Base-by-base conservation (phyloP, 2,113 vertebrate species). In the Corythaeola cristata region DNA sequence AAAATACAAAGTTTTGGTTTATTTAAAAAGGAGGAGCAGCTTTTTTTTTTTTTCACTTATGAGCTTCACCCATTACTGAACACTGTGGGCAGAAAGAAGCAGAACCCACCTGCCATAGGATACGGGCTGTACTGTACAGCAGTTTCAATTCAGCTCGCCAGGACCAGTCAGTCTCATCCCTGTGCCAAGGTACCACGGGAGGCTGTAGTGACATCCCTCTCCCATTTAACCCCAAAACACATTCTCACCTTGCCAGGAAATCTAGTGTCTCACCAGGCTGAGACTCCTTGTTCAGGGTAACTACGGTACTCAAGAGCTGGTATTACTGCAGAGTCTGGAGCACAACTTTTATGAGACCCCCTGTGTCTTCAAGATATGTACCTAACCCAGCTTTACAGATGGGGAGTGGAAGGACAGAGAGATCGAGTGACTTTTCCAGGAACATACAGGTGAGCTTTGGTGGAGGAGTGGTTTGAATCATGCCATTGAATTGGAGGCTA, bases 251-350 rank as follows among this genome's bases (percentile, higher is more conserved):
- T 15, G 47, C 7, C 1, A 7, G 19, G 12, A 73, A 15, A 33
- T 5, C 10, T 9, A 12, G 9, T 24, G 15, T 18, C 27, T 55
- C 37, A 19, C 45, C 71, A 47, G 81, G 55, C 67, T 67, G 66
- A 37, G 44, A 6, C 22, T 52, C 50, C 59, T 33, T 33, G 27
- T 0, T 3, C 21, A 22, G 86, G 39, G 3, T 2, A 8, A 21
- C 10, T 12, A 3, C 2, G 3, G 68, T 39, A 8, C 15, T 56
- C 7, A 0, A 6, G 1, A 56, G 32, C 69, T 69, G 82, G 15
- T 33, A 74, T 13, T 52, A 20, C n/a, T 18, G 49, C 60, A 49
- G 47, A 11, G 47, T 3, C 22, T 64, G 86, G 9, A 59, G 71
- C 59, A 71, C 45, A 41, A 2, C 27, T 39, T 44, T 8, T 2